phyloP scores from a whole-genome alignment of 2,888 invertebrate genomes.

The Adineta ricciae region DNA sequence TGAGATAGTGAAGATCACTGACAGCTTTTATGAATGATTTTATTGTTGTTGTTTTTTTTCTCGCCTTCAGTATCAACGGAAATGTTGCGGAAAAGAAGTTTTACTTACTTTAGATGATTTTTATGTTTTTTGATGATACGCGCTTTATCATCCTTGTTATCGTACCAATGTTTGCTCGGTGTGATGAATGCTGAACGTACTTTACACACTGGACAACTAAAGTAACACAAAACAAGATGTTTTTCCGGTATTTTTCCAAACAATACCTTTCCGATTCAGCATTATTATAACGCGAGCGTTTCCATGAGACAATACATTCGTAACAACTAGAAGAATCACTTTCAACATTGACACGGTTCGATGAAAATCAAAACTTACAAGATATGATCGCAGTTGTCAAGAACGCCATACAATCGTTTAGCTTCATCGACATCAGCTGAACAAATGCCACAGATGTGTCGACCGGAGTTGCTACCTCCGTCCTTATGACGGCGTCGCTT shows the following conservation, averaged over 20 bases:
- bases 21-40: not conserved
- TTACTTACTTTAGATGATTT: slow-evolving; percentile 15
- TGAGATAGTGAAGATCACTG: not conserved
- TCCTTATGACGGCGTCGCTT: slow-evolving; percentile 5
- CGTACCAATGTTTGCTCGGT: slow-evolving; percentile 11
- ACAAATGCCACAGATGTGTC: not conserved
- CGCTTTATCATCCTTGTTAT: not conserved
- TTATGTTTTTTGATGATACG: not conserved
- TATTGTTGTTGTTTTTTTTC: not conserved
- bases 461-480: not conserved
- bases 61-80: not conserved
- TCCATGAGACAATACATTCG: slow-evolving; percentile 13
- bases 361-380: not conserved
- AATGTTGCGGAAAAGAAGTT: too few relatives aligned
- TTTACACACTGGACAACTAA: not conserved
- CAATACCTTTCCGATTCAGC: not conserved
- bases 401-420: not conserved
- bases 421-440: not conserved
- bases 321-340: not conserved
- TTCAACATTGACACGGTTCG: too few relatives aligned
- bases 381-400: slow-evolving; percentile 11
- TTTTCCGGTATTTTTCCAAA: too few relatives aligned
- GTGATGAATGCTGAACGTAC: slow-evolving; percentile 9
- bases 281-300: not conserved
- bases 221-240: too few relatives aligned